Percentiles rank a stretch among this genome's conserved stretches.
These are phyloP conservation scores for Coboldia fuscipes DNA, from an alignment of 1,140 invertebrate genomes.

Conservation along the genomic window DNA sequence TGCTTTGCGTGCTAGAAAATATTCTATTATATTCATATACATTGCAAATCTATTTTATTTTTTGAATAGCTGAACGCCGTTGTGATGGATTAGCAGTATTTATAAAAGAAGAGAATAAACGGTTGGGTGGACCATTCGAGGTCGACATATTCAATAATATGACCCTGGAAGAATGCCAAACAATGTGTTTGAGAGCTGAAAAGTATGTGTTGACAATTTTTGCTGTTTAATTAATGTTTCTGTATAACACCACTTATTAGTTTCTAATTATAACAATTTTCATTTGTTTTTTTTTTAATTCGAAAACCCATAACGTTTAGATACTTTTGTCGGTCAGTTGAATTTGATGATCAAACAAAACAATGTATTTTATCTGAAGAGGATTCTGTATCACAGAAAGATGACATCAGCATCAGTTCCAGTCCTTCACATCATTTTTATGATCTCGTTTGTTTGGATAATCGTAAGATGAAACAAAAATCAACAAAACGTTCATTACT, in stretches of 20 bases:
- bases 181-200: slow-evolving; percentile 52
- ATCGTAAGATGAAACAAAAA: slow-evolving; percentile 39
- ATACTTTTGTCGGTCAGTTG: slow-evolving; percentile 74
- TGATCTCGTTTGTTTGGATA: slow-evolving; percentile 64
- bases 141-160: slow-evolving; percentile 67
- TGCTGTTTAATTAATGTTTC: too few relatives aligned
- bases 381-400: slow-evolving; percentile 67
- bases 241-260: too few relatives aligned
- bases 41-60: too few relatives aligned
- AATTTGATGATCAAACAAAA: slow-evolving; percentile 66
- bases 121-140: slow-evolving; percentile 68
- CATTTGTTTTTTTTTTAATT: slow-evolving; percentile 4
- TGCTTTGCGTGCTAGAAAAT: too few relatives aligned
- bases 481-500: not conserved
- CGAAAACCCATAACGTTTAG: slow-evolving; percentile 21
- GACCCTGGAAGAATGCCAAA: slow-evolving; percentile 64
- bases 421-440: slow-evolving; percentile 66
- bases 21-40: too few relatives aligned
- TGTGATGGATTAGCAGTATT: slow-evolving; percentile 70
- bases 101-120: slow-evolving; percentile 71
- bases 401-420: slow-evolving; percentile 57
- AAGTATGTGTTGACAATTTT: slow-evolving; percentile 28
- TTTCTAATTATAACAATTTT: too few relatives aligned
- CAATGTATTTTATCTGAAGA: slow-evolving; percentile 73
- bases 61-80: slow-evolving; percentile 55